Base-by-base conservation (phyloP, 2,113 vertebrate genomes). In the Ploceus nigricollis region DNA sequence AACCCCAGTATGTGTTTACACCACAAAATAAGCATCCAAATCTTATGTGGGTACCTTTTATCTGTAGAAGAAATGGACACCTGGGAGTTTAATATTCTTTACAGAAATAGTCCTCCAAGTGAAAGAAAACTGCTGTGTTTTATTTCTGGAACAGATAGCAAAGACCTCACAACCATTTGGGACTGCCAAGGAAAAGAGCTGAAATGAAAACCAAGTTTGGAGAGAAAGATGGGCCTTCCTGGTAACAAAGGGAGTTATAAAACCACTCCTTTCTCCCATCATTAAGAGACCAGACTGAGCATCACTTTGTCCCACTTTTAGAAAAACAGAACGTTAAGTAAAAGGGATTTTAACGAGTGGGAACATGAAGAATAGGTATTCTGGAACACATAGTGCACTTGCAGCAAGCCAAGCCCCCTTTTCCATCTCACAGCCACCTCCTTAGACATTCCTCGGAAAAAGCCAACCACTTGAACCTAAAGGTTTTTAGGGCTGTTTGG, bases 321-420 rank as follows among this genome's bases (percentile, higher is more conserved):
- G 42, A 70, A 13, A 57, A 69, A 31, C 3, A 7, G 15, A 90
- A 42, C 6, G 9, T 9, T 39, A 39, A 63, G 8, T 0, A 82
- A 24, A 47, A 81, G 17, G 20, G 30, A 73, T 28, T 76, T 87
- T 77, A 82, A 66, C 4, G 12, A 24, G 16, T 30, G 28, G 20
- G 44, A 35, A 42, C 20, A 69, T 25, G n/a, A 30, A 7, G 37
- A 15, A 9, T 0, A 7, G 0, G 6, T 7, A n/a, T 4, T 2
- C 6, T 30, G 6, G 47, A 70, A 89, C 2, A 3, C 33, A 13
- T 35, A 42, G 37, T 7, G 14, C 17, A 13, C 1, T 4, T 37
- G 25, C 24, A 51, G 11, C n/a, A 70, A 68, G 9, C 5, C 13
- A 37, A 75, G 9, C 2, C 13, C 17, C 42, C n/a, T 63, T 72